Evolutionary conservation across 2,113 vertebrate genomes (phyloP).

Genomic region (Cyphomyrus discorhynchus): DNA sequence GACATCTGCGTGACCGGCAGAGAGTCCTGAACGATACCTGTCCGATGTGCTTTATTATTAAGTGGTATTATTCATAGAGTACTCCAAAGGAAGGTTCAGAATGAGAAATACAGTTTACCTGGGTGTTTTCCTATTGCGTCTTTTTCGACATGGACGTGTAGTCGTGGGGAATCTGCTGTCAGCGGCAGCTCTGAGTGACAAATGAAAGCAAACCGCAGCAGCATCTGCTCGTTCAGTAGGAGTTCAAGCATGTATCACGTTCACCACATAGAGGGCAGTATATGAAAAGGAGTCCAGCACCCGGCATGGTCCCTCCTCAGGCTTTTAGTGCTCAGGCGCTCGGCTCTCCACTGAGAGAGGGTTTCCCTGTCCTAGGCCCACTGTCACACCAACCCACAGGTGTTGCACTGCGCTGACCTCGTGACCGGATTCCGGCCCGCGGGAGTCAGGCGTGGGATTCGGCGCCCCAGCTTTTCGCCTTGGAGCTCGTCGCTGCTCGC

Average conservation of each 20-base stretch:
- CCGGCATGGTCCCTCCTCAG: background rate
- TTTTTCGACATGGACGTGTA: background rate
- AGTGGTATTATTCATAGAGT: background rate
- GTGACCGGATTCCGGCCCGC: background rate
- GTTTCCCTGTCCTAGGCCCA: background rate
- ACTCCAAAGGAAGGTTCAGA: background rate
- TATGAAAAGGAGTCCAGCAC: slow-evolving; percentile 6
- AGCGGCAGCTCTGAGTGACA: background rate
- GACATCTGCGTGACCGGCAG: background rate
- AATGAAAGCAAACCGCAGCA: background rate
- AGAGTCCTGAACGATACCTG: background rate
- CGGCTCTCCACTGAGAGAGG: background rate
- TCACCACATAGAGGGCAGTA: slow-evolving; percentile 25
- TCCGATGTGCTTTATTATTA: background rate
- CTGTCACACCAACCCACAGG: background rate
- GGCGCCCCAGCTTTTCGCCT: background rate
- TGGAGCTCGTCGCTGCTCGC: background rate
- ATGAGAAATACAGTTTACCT: background rate
- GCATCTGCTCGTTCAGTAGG: no score
- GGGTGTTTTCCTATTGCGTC: background rate
- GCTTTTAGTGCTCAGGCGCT: background rate
- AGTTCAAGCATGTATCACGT: slow-evolving; percentile 2
- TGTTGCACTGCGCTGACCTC: background rate
- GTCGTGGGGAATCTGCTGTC: background rate
- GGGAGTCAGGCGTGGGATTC: background rate